A percentile compares a stretch with the other conserved stretches of the same genome.
phyloP scores from a whole-genome alignment of 2,888 invertebrate genomes.

The Amaurobius ferox region DNA sequence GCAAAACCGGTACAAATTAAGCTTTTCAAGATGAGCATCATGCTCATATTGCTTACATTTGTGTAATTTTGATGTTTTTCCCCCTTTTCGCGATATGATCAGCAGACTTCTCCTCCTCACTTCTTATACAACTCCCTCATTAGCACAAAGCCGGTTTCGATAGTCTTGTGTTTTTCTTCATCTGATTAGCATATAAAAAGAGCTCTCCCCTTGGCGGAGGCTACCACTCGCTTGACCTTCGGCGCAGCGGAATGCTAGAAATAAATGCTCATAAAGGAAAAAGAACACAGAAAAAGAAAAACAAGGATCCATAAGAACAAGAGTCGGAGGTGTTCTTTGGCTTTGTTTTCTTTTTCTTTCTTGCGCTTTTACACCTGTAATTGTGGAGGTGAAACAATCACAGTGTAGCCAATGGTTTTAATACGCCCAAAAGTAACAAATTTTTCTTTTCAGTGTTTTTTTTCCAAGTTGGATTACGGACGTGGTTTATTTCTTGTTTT shows the following conservation, averaged over 20 bases:
- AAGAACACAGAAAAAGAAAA: conserved; percentile 15
- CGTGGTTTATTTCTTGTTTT: neutral
- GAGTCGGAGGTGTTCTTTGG: conserved; percentile 42
- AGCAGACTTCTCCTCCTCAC: neutral
- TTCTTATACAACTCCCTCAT: conserved; percentile 31
- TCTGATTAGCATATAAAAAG: conserved; percentile 65
- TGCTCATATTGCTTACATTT: too few relatives aligned
- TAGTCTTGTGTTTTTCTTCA: conserved; percentile 13
- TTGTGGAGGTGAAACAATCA: conserved; percentile 52
- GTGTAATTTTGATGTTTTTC: too few relatives aligned
- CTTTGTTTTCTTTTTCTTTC: conserved; percentile 26
- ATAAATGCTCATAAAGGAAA: conserved; percentile 14
- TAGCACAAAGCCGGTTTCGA: conserved; percentile 22
- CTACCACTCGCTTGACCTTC: conserved; percentile 52
- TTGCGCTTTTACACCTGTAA: conserved; percentile 63
- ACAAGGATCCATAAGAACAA: conserved; percentile 34
- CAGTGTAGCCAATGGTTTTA: conserved; percentile 29
- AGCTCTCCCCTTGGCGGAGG: conserved; percentile 19
- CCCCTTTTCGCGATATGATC: conserved; percentile 12
- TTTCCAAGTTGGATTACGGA: neutral
- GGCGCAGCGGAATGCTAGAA: conserved; percentile 9
- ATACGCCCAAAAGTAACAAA: conserved; percentile 34
- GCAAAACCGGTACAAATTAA: too few relatives aligned
- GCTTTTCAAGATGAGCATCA: too few relatives aligned
- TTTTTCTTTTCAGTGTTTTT: neutral